A percentile compares a stretch with the other conserved stretches of the same genome.
Evolutionary conservation across 1,140 invertebrate genomes (phyloP).

Genomic region (Chironomus tepperi): DNA sequence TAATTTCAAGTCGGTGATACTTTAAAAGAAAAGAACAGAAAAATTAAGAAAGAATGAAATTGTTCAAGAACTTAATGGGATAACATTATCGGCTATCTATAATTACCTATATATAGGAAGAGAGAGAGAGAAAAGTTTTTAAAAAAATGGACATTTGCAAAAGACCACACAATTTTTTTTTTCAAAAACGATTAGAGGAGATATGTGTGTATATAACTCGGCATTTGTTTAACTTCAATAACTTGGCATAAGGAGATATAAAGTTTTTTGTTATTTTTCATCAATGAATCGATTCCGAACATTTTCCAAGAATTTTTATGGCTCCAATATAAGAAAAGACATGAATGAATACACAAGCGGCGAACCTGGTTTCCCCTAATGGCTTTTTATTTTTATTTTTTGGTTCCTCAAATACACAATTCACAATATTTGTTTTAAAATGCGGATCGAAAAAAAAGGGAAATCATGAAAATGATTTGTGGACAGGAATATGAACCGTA

Average conservation of each 20-base stretch:
- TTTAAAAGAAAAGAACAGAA: neutral
- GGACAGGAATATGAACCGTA: too few relatives aligned
- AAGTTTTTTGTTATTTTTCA: neutral
- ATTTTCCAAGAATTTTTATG: conserved; percentile 1
- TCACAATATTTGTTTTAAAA: neutral
- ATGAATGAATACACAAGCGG: neutral
- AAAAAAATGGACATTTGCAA: conserved; percentile 6
- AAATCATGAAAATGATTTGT: too few relatives aligned
- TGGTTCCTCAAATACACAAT: neutral
- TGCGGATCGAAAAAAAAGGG: neutral
- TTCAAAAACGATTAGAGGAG: neutral
- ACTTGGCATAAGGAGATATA: neutral
- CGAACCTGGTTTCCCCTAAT: neutral
- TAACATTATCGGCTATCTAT: conserved; percentile 8
- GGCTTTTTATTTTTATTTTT: neutral
- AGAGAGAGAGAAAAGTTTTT: too few relatives aligned
- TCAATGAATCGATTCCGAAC: conserved; percentile 20
- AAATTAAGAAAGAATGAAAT: neutral
- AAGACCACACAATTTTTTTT: neutral
- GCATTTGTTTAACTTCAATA: neutral
- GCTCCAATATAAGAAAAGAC: neutral
- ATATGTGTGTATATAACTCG: neutral
- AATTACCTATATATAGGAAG: neutral
- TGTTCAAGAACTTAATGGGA: conserved; percentile 4
- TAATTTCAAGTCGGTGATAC: neutral